Evolutionary conservation across 1,140 invertebrate species (phyloP), one percentile per base, ranked within the genome.

Genomic region (Drosophila obscura): DNA sequence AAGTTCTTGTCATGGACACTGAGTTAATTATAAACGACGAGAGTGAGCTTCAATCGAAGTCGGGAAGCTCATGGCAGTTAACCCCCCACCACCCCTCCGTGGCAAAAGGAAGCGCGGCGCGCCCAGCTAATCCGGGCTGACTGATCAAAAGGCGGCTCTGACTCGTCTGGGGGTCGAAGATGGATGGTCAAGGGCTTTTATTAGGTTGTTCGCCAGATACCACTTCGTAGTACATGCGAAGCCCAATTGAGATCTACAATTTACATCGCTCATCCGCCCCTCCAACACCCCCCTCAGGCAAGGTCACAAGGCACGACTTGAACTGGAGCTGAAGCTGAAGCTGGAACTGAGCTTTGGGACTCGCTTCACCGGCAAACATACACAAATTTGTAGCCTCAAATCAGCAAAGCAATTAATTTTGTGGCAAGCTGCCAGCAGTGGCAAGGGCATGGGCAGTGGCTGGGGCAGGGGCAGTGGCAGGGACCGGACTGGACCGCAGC

Each of bases 21-120:
- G 83, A 89, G 83, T 87, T 87, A 87, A 87, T 87, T 87, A 87
- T 87, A 88, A 87, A 77, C 83, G 83, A 88, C 83, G 64, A 87
- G 82, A 74, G 52, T 68, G 82, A 74, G 74, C 78, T 74, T 72
- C 59, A 62, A 76, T 76, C 67, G 75, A 64, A 22, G 48, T 55
- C 65, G 61, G 35, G 35, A 39, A 39, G 35, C 35, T 13, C 35
- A 39, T 28, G 26, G 26, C 26, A 28, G 26, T 6, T 28, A 5
- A 2, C 22, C 19, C 19, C 19, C 19, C 19, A 16, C 0, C 26
- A 0, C 26, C 5, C 5, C 5, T 7, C 26, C 67, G 41, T 48
- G 45, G 44, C 56, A 62, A 62, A 81, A 81, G 74, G 74, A 82
- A 79, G 66, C 78, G 66, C 78, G 66, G 61, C 57, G 61, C 62